A percentile compares a stretch with the other conserved stretches of the same genome.
Conservation (phyloP, 2,888 invertebrate genomes). For the Leucophenga montana region DNA sequence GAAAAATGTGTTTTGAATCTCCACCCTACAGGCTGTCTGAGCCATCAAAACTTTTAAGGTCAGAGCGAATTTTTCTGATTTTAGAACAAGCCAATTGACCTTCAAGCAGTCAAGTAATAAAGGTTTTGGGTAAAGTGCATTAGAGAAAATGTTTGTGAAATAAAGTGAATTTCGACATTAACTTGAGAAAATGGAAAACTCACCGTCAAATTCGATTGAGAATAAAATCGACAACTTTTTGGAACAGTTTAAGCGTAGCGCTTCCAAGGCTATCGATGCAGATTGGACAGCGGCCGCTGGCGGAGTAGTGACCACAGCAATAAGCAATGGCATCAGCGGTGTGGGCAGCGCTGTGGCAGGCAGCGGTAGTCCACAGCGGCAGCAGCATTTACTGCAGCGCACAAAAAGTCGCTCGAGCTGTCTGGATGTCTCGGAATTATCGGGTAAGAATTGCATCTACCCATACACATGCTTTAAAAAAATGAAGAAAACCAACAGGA, state of each 20-base stretch:
- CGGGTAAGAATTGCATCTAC: conserved; percentile 54
- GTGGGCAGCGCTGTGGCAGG: conserved; percentile 36
- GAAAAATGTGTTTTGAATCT: too few relatives aligned
- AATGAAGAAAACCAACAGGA: neutral
- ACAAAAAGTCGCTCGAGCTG: conserved; percentile 69
- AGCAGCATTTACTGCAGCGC: conserved; percentile 50
- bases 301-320: neutral
- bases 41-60: too few relatives aligned
- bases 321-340: conserved; percentile 8
- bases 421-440: conserved; percentile 65
- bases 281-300: conserved; percentile 59
- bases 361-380: conserved; percentile 38
- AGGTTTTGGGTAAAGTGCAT: neutral
- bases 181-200: conserved; percentile 69
- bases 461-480: neutral
- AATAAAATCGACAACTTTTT: conserved; percentile 89
- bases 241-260: conserved; percentile 86
- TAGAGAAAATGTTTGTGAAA: neutral
- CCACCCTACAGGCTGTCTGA: too few relatives aligned
- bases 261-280: conserved; percentile 80
- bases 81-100: neutral
- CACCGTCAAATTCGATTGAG: conserved; percentile 81
- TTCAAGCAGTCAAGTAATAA: neutral
- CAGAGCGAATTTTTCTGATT: neutral
- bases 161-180: too few relatives aligned